A percentile compares a stretch with the other conserved stretches of the same genome.
Evolutionary conservation across 2,797 vertebrate species (phyloP).

Genomic region (Fringilla coelebs): DNA sequence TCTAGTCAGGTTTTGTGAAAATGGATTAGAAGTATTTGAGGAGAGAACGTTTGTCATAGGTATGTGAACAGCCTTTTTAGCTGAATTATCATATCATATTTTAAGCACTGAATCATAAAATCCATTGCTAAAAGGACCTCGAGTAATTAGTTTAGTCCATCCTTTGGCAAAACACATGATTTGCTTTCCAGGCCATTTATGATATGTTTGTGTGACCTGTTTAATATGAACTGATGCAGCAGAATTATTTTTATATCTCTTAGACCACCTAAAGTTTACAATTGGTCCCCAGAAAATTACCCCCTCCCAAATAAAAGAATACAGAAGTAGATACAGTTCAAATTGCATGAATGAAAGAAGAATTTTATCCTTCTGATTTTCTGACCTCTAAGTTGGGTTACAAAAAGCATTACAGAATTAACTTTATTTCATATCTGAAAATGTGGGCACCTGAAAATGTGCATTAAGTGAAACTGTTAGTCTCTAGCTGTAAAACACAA

Average conservation of each 20-base stretch:
- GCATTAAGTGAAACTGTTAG: constrained; percentile 28
- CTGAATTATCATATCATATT: not conserved
- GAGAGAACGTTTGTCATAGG: constrained; percentile 20
- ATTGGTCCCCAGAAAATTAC: constrained; percentile 47
- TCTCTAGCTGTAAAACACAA: constrained; percentile 9
- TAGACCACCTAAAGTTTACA: not conserved
- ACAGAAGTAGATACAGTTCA: constrained; percentile 79
- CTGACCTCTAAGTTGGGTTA: constrained; percentile 71
- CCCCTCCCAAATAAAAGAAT: constrained; percentile 72
- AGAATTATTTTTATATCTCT: constrained; percentile 13
- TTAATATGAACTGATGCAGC: not conserved
- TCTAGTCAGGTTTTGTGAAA: constrained; percentile 29
- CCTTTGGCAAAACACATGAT: not conserved
- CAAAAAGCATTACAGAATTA: constrained; percentile 80
- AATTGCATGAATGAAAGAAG: constrained; percentile 78
- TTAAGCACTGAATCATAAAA: constrained; percentile 4
- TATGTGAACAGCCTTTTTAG: constrained; percentile 19
- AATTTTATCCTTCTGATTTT: constrained; percentile 82
- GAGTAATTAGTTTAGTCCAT: not conserved
- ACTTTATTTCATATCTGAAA: constrained; percentile 47
- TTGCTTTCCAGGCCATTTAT: not conserved
- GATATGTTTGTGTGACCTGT: not conserved
- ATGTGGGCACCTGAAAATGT: not conserved
- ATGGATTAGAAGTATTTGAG: not conserved
- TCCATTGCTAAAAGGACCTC: not conserved